These are phyloP conservation scores for Apodemus speciosus DNA, from an alignment of 2,113 vertebrate genomes.

Conservation along the genomic window DNA sequence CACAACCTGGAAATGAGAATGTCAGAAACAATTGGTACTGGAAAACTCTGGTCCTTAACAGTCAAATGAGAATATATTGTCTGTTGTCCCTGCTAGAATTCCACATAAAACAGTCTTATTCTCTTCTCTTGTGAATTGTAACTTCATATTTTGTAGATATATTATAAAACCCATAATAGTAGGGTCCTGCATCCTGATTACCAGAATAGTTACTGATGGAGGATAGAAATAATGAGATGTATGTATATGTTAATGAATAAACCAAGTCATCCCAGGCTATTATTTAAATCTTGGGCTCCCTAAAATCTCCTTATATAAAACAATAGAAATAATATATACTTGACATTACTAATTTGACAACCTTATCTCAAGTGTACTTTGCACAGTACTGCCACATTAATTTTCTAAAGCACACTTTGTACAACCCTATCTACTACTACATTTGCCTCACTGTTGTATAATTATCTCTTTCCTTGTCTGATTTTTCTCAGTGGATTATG, in stretches of 20 bases:
- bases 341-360: conserved; percentile 63
- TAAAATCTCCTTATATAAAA: conserved; percentile 43
- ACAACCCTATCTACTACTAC: conserved; percentile 27
- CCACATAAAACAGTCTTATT: background rate
- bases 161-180: background rate
- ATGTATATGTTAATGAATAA: conserved; percentile 34
- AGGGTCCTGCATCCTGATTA: background rate
- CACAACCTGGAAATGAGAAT: background rate
- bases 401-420: conserved; percentile 62
- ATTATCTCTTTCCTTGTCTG: conserved; percentile 56
- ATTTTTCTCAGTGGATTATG: conserved; percentile 36
- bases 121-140: conserved; percentile 25
- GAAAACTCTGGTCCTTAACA: background rate
- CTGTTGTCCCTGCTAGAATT: background rate
- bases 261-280: conserved; percentile 14
- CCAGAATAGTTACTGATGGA: conserved; percentile 29
- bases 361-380: conserved; percentile 56
- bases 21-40: background rate
- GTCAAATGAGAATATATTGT: background rate
- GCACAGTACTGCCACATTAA: conserved; percentile 42
- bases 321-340: conserved; percentile 16
- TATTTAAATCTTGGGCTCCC: conserved; percentile 8
- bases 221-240: conserved; percentile 21
- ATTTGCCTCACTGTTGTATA: conserved; percentile 49
- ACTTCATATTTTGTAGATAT: background rate